phyloP scores from a whole-genome alignment of 2,888 invertebrate species.

The Alcis repandata region DNA sequence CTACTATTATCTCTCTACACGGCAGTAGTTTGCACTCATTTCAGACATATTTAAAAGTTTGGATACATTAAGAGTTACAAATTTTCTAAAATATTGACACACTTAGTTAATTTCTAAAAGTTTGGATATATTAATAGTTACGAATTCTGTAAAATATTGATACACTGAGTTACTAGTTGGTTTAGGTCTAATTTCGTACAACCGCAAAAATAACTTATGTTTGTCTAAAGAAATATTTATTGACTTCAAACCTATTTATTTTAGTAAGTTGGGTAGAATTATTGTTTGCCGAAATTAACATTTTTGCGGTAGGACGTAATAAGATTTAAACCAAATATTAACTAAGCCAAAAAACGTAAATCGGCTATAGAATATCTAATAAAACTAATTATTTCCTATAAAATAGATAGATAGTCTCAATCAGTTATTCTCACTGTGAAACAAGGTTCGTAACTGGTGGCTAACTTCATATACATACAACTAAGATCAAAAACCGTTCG shows the following conservation, averaged over 20 bases:
- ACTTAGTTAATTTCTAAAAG: too few species aligned
- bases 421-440: background rate
- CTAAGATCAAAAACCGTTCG: background rate
- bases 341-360: background rate
- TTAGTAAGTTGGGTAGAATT: too few species aligned
- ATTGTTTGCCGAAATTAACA: too few species aligned
- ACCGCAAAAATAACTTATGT: too few species aligned
- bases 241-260: too few species aligned
- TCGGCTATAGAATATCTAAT: conserved; percentile 3
- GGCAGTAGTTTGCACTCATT: conserved; percentile 5
- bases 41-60: background rate
- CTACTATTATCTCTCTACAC: background rate
- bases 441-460: conserved; percentile 8
- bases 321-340: too few species aligned
- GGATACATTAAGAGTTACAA: conserved; percentile 1
- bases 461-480: conserved; percentile 16
- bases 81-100: background rate
- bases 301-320: too few species aligned
- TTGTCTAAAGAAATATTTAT: too few species aligned
- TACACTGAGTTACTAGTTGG: too few species aligned
- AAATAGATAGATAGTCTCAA: background rate
- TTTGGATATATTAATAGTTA: too few species aligned
- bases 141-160: too few species aligned
- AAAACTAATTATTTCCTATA: background rate
- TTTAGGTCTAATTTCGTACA: too few species aligned